Evolutionary conservation across 2,888 invertebrate species (phyloP), one percentile per base, ranked within the genome.

Genomic region (Phytoseiulus persimilis): DNA sequence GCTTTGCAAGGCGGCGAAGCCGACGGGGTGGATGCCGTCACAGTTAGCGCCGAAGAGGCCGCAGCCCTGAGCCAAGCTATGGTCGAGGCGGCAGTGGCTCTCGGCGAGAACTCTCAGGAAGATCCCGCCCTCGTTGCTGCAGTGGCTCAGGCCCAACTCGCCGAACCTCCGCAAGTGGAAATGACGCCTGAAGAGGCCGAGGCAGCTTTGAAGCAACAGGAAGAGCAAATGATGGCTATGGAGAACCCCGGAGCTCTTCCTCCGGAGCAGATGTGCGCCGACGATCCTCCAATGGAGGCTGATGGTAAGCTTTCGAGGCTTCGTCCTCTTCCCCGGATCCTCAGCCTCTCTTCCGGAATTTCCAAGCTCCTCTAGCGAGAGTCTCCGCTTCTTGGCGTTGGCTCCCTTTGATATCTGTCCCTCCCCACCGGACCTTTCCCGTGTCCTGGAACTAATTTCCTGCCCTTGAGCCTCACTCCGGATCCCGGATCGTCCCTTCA

Each of bases 201-300:
- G 28, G 65, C 65, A 65, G 65, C 65, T 65, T 23, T 65, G 23
- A 65, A 65, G 65, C 65, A 65, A 65, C 65, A 65, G 65, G 65
- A 65, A 23, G 65, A 65, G 45, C 89, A 90, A 32, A 89, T 90
- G 65, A 90, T 91, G 65, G 90, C 91, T 32, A 83, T 91, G 87
- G 91, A 91, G 90, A 90, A 91, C 89, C 91, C 91, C 83, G 91
- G 91, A 31, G 90, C 90, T 31, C 90, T 91, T n/a, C 91, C 91
- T 39, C 91, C 91, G 31, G 90, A 90, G 18, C 91, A 91, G 39
- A 91, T 91, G 91, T 90, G 90, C 65, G 90, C 91, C 3, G 91
- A 91, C 90, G 91, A 91, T 89, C 91, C 91, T 5, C 87, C 87
- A 39, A 87, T 87, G n/a, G 87, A 87, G 33, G 31, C 32, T 28